phyloP scores from a whole-genome alignment of 2,113 vertebrate genomes.

The Tonatia bakeri region DNA sequence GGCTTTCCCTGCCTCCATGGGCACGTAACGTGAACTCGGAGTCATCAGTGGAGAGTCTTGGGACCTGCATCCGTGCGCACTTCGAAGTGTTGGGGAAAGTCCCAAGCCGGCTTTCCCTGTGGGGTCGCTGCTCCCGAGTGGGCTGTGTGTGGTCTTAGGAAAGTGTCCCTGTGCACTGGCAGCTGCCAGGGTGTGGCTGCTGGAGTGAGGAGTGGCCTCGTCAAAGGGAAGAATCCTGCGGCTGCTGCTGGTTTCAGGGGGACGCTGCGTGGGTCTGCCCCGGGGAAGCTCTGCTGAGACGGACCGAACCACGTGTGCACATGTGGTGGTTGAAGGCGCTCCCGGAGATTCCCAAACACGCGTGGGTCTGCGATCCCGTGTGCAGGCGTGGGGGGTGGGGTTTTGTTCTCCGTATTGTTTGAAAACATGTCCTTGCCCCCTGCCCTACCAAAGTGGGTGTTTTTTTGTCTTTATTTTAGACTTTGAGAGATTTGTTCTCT shows the following conservation, averaged over 20 bases:
- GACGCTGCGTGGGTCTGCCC: not conserved
- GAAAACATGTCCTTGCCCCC: not conserved
- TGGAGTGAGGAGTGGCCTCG: not conserved
- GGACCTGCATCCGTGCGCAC: not conserved
- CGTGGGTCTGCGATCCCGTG: not conserved
- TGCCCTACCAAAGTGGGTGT: not conserved
- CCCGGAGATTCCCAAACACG: not conserved
- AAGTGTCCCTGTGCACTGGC: not conserved
- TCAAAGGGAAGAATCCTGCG: not conserved
- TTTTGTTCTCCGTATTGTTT: not conserved
- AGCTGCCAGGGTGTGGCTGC: not conserved
- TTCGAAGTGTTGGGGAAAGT: not conserved
- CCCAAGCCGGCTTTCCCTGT: not conserved
- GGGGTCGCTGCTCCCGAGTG: not conserved
- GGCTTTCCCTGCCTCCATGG: fast-evolving
- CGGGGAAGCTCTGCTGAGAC: not conserved
- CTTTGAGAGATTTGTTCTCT: not conserved
- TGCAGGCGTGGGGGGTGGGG: not conserved
- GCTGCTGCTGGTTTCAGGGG: too few relatives aligned
- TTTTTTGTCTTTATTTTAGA: not conserved
- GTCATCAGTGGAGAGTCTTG: not conserved
- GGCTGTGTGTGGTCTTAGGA: not conserved
- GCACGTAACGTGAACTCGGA: not conserved
- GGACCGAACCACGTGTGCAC: not conserved
- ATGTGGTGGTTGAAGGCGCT: not conserved